Conservation (phyloP, 23 tunicate species). For the Phallusia fumigata region DNA sequence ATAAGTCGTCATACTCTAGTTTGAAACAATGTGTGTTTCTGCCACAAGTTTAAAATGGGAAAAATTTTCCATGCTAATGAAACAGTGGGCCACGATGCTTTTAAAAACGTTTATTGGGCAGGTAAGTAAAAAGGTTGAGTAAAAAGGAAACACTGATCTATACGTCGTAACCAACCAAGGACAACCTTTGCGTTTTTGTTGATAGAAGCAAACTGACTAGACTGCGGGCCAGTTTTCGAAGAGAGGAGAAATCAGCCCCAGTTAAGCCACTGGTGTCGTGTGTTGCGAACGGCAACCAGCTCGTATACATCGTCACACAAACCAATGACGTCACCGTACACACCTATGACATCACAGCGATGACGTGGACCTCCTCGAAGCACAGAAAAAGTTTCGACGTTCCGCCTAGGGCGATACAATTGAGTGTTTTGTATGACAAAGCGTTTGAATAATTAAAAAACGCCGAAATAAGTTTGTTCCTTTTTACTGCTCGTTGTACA, state of each 20-base stretch:
- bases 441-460: too few relatives aligned
- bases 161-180: too few relatives aligned
- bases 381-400: neutral
- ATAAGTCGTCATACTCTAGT: too few relatives aligned
- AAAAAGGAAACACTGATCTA: too few relatives aligned
- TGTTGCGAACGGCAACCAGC: slow-evolving; percentile 5
- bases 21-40: too few relatives aligned
- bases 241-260: neutral
- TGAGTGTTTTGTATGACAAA: neutral
- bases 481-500: too few relatives aligned
- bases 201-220: neutral
- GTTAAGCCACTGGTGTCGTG: neutral
- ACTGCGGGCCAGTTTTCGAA: neutral
- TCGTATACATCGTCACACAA: neutral
- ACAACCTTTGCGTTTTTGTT: neutral
- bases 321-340: neutral
- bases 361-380: neutral
- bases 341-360: neutral
- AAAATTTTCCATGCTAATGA: too few relatives aligned
- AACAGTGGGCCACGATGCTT: too few relatives aligned
- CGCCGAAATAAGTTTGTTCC: too few relatives aligned
- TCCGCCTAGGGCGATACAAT: neutral
- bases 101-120: too few relatives aligned
- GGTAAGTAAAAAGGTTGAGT: too few relatives aligned
- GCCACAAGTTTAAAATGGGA: too few relatives aligned